phyloP scores from a whole-genome alignment of 2,888 invertebrate species.

The Calameuta idolon region DNA sequence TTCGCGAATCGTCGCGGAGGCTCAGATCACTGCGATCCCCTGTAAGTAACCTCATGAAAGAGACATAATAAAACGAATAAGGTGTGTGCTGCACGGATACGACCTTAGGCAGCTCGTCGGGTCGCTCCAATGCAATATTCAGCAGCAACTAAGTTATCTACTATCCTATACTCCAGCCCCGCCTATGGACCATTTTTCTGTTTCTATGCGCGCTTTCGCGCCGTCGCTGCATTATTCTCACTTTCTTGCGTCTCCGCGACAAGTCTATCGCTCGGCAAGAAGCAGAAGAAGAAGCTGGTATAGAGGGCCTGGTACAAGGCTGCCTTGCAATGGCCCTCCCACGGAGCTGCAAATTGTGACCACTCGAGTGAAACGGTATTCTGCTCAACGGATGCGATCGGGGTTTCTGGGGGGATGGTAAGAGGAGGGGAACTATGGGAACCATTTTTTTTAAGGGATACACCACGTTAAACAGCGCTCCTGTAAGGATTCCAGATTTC shows the following conservation, averaged over 20 bases:
- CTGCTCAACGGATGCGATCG: not conserved
- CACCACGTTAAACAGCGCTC: not conserved
- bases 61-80: not conserved
- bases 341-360: slow-evolving; percentile 18
- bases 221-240: not conserved
- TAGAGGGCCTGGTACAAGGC: not conserved
- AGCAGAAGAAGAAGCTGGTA: not conserved
- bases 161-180: not conserved
- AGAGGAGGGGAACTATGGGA: not conserved
- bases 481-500: not conserved
- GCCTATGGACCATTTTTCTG: not conserved
- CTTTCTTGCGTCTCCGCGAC: not conserved
- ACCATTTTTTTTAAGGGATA: not conserved
- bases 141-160: not conserved
- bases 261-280: not conserved
- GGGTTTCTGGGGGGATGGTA: not conserved
- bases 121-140: not conserved
- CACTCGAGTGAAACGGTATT: slow-evolving; percentile 16
- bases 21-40: not conserved
- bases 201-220: not conserved
- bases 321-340: slow-evolving; percentile 5
- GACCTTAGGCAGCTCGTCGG: not conserved
- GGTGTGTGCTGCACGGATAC: not conserved
- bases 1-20: not conserved
- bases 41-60: not conserved